Percentiles rank a stretch among this genome's conserved stretches.
Conservation (phyloP, 2,113 vertebrate genomes). For the Cichladusa arquata region DNA sequence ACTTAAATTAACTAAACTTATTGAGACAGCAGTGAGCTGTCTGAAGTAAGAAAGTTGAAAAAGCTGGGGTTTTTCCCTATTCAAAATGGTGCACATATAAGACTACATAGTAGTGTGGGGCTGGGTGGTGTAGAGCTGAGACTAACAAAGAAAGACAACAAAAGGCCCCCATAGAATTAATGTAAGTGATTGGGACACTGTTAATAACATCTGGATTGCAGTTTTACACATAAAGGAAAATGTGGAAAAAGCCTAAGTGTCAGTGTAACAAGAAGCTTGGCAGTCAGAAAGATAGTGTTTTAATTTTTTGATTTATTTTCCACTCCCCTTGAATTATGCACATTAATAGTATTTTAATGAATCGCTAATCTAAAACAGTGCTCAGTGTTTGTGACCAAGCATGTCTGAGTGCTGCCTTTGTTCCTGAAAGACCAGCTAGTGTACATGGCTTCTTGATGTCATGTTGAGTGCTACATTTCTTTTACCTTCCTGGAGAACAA, state of each 20-base stretch:
- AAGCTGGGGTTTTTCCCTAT: rapidly evolving
- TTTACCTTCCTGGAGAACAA: not conserved
- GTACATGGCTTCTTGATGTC: not conserved
- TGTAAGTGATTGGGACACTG: not conserved
- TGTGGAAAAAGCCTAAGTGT: not conserved
- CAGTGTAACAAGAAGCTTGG: not conserved
- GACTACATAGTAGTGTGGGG: not conserved
- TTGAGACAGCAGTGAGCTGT: not conserved
- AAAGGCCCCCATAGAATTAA: not conserved
- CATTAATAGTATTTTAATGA: slow-evolving; percentile 28
- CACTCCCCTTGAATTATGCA: not conserved
- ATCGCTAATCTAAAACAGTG: slow-evolving; percentile 26
- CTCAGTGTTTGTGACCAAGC: not conserved
- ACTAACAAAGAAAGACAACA: not conserved
- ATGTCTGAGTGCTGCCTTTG: not conserved
- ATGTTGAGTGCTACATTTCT: not conserved
- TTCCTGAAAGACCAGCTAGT: not conserved
- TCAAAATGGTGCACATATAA: not conserved
- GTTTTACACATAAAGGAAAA: not conserved
- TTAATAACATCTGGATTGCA: not conserved
- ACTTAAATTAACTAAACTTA: not conserved
- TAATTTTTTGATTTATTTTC: not conserved
- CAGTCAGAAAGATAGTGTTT: not conserved
- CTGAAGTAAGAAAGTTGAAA: not conserved
- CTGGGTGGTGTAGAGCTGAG: not conserved